Conservation (phyloP, 1,140 invertebrate genomes). For the Maniola jurtina region DNA sequence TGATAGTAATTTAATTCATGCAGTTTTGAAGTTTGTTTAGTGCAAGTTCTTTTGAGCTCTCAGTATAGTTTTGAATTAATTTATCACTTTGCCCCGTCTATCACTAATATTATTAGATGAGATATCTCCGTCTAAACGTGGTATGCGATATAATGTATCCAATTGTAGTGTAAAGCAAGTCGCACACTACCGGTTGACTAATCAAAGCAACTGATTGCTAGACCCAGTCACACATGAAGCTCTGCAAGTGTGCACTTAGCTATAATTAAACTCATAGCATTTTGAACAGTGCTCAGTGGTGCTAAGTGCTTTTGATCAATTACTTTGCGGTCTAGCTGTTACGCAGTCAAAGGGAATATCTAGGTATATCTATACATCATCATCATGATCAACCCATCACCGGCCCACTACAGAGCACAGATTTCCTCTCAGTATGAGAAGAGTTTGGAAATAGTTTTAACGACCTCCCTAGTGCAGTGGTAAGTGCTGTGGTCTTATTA, state of each 20-base stretch:
- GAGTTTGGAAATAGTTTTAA: no score
- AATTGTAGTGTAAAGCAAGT: not conserved
- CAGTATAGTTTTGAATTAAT: no score
- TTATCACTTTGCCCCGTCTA: not conserved
- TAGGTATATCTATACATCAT: no score
- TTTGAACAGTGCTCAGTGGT: not conserved
- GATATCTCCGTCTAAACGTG: not conserved
- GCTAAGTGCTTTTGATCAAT: not conserved
- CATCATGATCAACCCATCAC: no score
- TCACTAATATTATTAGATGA: not conserved
- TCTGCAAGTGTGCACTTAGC: not conserved
- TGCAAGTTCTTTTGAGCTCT: no score
- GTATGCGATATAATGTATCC: conserved; percentile 3
- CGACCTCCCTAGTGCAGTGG: no score
- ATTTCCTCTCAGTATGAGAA: no score
- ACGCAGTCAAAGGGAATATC: no score
- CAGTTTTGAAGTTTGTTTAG: no score
- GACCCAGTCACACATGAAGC: not conserved
- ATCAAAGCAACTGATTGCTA: not conserved
- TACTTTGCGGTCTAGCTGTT: not conserved
- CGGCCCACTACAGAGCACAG: no score
- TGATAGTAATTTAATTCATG: no score
- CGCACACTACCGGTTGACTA: not conserved
- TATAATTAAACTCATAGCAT: not conserved
- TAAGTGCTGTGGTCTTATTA: no score